phyloP scores from a whole-genome alignment of 1,140 invertebrate species.

The Vollenhovia emeryi region DNA sequence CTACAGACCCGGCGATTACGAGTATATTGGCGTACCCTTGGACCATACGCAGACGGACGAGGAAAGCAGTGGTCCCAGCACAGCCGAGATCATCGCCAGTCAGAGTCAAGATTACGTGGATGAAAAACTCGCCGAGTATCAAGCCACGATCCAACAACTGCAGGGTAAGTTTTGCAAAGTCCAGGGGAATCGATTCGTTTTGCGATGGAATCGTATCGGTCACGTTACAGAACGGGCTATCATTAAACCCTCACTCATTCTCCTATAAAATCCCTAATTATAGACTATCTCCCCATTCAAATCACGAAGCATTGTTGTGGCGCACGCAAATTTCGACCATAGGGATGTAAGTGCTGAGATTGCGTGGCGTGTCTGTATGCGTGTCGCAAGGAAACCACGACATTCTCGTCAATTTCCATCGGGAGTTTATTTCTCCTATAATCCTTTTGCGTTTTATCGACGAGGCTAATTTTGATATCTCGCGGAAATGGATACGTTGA shows the following conservation, averaged over 20 bases:
- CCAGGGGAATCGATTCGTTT: conserved; percentile 59
- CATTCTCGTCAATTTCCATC: background rate
- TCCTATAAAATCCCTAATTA: conserved; percentile 28
- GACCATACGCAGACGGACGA: conserved; percentile 90
- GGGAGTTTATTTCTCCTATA: background rate
- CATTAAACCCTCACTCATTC: conserved; percentile 14
- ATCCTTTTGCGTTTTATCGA: background rate
- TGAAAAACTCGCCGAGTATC: conserved; percentile 96
- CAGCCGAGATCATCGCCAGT: conserved; percentile 95
- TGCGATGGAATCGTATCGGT: conserved; percentile 17
- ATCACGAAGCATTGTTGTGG: conserved; percentile 21
- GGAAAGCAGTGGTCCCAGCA: conserved; percentile 91
- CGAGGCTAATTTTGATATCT: background rate
- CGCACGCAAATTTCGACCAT: conserved; percentile 22
- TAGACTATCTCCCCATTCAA: background rate
- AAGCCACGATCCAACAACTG: conserved; percentile 95
- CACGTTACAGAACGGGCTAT: background rate
- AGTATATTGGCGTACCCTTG: conserved; percentile 89
- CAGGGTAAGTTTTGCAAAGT: conserved; percentile 90
- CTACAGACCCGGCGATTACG: conserved; percentile 86
- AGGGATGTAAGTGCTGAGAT: background rate
- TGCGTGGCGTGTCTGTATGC: background rate
- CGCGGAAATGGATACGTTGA: background rate
- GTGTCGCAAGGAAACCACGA: background rate
- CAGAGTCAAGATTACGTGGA: conserved; percentile 98